Base-by-base conservation (phyloP, 2,888 invertebrate species). In the Deilephila porcellus region DNA sequence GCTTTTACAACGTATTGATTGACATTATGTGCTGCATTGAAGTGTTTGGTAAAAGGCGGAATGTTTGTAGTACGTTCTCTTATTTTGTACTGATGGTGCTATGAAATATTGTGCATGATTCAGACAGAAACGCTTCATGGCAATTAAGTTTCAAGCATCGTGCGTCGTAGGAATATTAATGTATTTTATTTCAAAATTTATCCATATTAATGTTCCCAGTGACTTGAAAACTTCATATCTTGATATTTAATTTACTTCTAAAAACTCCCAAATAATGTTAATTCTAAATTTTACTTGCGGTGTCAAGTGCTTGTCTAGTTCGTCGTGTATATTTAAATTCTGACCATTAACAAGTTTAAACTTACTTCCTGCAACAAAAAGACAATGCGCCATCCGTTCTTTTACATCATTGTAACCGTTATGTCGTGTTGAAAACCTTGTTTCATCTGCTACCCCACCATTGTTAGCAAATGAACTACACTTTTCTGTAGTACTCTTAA, bases 1-100 rank as follows among this genome's bases (percentile, higher is more conserved):
- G 45, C 52, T 25, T 67, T 25, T 45, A 11, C 37, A 63, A 63
- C 34, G 45, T 67, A 67, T 67, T 67, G 67, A 67, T 67, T 67
- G 67, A 45, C 7, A 14, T 45, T 64, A 37, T n/a, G 19, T 67
- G 17, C 52, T 52, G 63, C 19, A 25, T 45, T 67, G 37, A 67
- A 67, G 25, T 52, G 64, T n/a, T 64, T 32, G 8, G 32, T 63
- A 45, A 52, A 67, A 25, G 52, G n/a, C 37, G 14, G 20, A 67
- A 52, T 64, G 67, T 64, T 60, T 60, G 32, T 17, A 19, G 19
- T 19, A 67, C 17, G 17, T 4, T 56, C n/a, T n/a, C 14, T 1
- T 45, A 45, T 45, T 19, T 56, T 56, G 56, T n/a, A n/a, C n/a
- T n/a, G 56, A 56, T n/a, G 19, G 56, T 19, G 7, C 11, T 45